These are phyloP conservation scores for Leuciscus waleckii DNA, from an alignment of 2,797 vertebrate species.

Conservation along the genomic window DNA sequence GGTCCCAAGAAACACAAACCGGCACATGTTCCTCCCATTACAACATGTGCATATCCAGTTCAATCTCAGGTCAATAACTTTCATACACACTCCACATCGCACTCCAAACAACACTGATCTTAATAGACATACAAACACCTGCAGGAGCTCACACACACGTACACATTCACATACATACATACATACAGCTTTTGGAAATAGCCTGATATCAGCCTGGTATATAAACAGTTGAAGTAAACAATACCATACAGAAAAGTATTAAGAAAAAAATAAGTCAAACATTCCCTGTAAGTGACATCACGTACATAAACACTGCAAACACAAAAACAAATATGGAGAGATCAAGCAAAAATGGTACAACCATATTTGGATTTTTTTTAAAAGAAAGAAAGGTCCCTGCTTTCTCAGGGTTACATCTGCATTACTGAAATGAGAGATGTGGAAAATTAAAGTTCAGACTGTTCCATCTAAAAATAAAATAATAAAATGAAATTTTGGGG, in stretches of 20 bases:
- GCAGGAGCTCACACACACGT: background rate
- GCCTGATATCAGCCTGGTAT: slow-evolving; percentile 11
- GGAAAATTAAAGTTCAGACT: background rate
- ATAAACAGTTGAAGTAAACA: slow-evolving; percentile 18
- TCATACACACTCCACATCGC: background rate
- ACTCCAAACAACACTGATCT: slow-evolving; percentile 4
- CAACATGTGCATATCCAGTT: slow-evolving; percentile 26
- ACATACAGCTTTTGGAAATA: slow-evolving; percentile 28
- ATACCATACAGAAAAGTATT: slow-evolving; percentile 11
- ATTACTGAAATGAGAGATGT: background rate
- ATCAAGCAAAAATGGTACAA: background rate
- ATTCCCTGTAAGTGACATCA: slow-evolving; percentile 34
- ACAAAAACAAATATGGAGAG: slow-evolving; percentile 22
- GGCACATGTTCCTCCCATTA: slow-evolving; percentile 2
- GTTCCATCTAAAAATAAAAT: background rate
- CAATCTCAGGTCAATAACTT: slow-evolving; percentile 33
- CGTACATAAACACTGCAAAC: slow-evolving; percentile 21
- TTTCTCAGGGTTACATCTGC: slow-evolving; percentile 7
- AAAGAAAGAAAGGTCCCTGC: background rate
- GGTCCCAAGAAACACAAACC: slow-evolving; percentile 6
- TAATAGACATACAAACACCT: slow-evolving; percentile 9
- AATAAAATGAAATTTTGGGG: background rate
- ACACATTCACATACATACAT: background rate
- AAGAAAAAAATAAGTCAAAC: slow-evolving; percentile 1
- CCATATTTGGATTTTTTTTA: slow-evolving; percentile 23